Evolutionary conservation across 2,888 invertebrate species (phyloP), one percentile per base, ranked within the genome.

Genomic region (Cepaea hortensis): DNA sequence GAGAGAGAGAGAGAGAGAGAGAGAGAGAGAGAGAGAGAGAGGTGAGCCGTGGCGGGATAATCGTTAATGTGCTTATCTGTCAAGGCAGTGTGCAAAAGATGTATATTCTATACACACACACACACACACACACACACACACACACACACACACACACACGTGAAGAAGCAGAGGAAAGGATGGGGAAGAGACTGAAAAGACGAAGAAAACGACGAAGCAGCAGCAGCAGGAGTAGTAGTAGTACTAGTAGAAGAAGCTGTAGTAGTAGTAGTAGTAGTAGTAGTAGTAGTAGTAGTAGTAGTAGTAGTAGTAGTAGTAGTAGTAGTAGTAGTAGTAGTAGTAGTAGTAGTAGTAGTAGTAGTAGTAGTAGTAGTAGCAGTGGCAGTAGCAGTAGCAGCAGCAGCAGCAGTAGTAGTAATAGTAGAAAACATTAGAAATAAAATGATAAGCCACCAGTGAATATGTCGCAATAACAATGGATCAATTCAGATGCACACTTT

Each of bases 201-300:
- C 35, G 35, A 35, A 35, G 35, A 35, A 35, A 35, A 35, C 35
- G 35, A 35, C 35, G 35, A 35, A 35, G 35, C 35, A 79, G 79
- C n/a, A 79, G 79, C n/a, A 79, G 79, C n/a, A 46, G 79, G 3
- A 46, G 79, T 79, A 79, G 79, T 79, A 79, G 48, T 79, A 35
- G 35, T 35, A 35, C 0, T 35, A 35, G 35, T 35, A 35, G 35
- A 1, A 35, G 35, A 35, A 35, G 35, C 35, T 35, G 35, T 35
- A 35, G 35, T 35, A 79, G 79, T 79, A 46, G 79, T 79, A 79
- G 79, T 79, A 79, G 48, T 79, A 79, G 79, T 79, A 79, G 79
- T 79, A 79, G 79, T 3, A 46, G 79, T 79, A 79, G 79, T 3
- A 79, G 48, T 79, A 79, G 79, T 3, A 79, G 79, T 79, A 79